A percentile compares a stretch with the other conserved stretches of the same genome.
Conservation (phyloP, 1,140 invertebrate genomes). For the Bombus confusus region DNA sequence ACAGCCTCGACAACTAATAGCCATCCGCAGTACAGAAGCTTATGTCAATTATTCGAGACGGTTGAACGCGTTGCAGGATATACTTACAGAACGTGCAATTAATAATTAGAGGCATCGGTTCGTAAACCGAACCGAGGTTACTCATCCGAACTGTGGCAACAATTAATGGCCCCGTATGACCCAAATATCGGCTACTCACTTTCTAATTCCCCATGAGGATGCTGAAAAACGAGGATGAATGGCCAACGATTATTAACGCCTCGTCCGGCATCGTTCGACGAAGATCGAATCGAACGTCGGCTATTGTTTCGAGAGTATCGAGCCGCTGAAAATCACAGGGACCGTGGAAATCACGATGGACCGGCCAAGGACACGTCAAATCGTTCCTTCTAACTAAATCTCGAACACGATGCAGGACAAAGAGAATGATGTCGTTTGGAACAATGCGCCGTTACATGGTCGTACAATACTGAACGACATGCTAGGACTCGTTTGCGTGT, state of each 20-base stretch:
- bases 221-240: conserved; percentile 14
- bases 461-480: too few species aligned
- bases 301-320: conserved; percentile 41
- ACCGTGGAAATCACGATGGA: conserved; percentile 1
- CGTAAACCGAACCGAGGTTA: not conserved
- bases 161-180: conserved; percentile 55
- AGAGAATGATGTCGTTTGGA: not conserved
- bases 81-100: not conserved
- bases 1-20: not conserved
- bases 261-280: conserved; percentile 3
- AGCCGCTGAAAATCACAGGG: conserved; percentile 2
- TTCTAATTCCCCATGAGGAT: conserved; percentile 58
- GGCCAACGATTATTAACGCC: conserved; percentile 49
- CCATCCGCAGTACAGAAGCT: not conserved
- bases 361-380: not conserved
- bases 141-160: conserved; percentile 41
- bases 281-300: conserved; percentile 34
- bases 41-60: not conserved
- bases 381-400: not conserved
- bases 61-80: conserved; percentile 2
- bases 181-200: conserved; percentile 62
- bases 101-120: conserved; percentile 21
- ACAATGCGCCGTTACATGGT: not conserved
- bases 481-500: too few species aligned
- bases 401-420: too few species aligned